Percentiles rank a stretch among this genome's conserved stretches.
These are phyloP conservation scores for Notiomystis cincta DNA, from an alignment of 2,113 vertebrate genomes.

Conservation along the genomic window DNA sequence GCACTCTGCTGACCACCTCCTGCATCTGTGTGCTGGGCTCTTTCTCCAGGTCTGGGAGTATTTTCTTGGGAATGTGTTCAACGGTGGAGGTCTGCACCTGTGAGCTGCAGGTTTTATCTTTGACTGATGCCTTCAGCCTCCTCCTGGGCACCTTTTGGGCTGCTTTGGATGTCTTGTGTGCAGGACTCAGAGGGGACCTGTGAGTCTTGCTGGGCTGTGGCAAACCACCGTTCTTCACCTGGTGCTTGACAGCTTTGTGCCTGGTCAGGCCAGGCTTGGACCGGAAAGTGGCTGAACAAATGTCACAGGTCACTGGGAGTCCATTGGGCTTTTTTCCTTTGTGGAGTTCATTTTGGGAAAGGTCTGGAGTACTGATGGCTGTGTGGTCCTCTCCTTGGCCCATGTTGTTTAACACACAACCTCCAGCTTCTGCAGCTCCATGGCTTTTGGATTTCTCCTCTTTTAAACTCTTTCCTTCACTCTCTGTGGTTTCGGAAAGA, in stretches of 20 bases:
- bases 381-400: background rate
- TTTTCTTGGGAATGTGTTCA: background rate
- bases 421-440: background rate
- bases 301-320: constrained; percentile 74
- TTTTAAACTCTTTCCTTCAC: background rate
- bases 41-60: background rate
- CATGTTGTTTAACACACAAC: background rate
- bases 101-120: background rate
- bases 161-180: background rate
- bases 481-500: background rate
- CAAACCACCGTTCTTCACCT: constrained; percentile 53
- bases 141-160: background rate
- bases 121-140: background rate
- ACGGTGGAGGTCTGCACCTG: fast-evolving
- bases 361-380: background rate
- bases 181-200: background rate
- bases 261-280: constrained; percentile 88
- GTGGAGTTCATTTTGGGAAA: constrained; percentile 57
- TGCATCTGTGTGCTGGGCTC: background rate
- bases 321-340: background rate
- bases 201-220: background rate
- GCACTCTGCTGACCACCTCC: constrained; percentile 13
- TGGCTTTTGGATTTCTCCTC: background rate
- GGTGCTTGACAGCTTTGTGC: constrained; percentile 92
- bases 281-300: constrained; percentile 86